Conservation (phyloP, 2,797 vertebrate species). For the Coreius guichenoti region DNA sequence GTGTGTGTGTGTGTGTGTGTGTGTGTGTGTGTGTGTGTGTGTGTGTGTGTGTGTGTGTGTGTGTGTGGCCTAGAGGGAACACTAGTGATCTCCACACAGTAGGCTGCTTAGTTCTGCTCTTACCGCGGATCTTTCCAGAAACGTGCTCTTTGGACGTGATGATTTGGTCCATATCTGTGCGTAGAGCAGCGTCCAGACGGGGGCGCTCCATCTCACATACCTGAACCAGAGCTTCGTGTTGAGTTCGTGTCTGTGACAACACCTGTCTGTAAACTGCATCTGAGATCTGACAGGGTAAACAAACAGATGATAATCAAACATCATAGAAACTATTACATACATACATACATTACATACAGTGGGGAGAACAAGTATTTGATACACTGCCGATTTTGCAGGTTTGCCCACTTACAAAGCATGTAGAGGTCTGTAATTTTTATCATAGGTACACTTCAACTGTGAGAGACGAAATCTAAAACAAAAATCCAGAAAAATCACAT, state of each 20-base stretch:
- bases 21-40: no score
- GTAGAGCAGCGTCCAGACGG: conserved; percentile 84
- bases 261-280: conserved; percentile 90
- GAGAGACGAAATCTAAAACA: no score
- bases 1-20: no score
- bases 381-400: no score
- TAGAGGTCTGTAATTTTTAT: no score
- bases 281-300: conserved; percentile 82
- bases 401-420: no score
- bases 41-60: no score
- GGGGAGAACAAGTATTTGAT: no score
- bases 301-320: background rate
- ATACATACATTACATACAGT: no score
- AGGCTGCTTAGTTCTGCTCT: background rate
- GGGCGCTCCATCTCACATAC: conserved; percentile 78
- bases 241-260: conserved; percentile 78
- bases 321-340: background rate
- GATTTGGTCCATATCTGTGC: conserved; percentile 97
- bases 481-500: no score
- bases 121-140: conserved; percentile 91
- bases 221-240: conserved; percentile 74
- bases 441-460: no score
- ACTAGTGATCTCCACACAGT: background rate
- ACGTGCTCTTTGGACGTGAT: conserved; percentile 94
- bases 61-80: background rate